Conservation (phyloP, 2,888 invertebrate genomes). For the Orthosia cruda region DNA sequence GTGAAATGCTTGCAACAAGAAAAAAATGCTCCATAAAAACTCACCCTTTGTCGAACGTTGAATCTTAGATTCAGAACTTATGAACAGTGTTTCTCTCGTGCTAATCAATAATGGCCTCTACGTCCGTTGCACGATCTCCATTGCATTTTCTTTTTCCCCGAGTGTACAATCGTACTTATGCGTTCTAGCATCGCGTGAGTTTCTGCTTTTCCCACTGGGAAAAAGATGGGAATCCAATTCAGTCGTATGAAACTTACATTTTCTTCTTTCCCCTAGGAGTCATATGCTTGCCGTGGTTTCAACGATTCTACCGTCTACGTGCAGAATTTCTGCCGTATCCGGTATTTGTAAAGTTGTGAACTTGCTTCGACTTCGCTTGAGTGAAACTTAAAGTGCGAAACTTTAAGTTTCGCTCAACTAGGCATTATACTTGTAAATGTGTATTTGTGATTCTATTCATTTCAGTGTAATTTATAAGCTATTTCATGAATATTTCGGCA, state of each 20-base stretch:
- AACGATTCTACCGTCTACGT: conserved; percentile 36
- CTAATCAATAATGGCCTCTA: conserved; percentile 15
- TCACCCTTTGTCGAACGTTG: background rate
- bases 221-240: conserved; percentile 52
- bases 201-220: conserved; percentile 30
- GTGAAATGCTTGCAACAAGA: background rate
- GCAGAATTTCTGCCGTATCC: conserved; percentile 18
- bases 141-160: conserved; percentile 9
- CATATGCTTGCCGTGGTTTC: conserved; percentile 49
- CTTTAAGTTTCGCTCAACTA: conserved; percentile 1
- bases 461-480: background rate
- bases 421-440: background rate
- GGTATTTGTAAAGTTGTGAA: conserved; percentile 28
- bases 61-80: background rate
- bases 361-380: conserved; percentile 3
- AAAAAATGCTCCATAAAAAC: no score
- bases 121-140: conserved; percentile 18
- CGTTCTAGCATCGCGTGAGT: conserved; percentile 21
- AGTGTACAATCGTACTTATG: conserved; percentile 26
- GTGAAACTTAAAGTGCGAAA: no score
- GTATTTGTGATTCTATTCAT: background rate
- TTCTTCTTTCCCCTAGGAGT: conserved; percentile 55
- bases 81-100: background rate
- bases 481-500: background rate
- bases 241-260: conserved; percentile 58